Base-by-base conservation (phyloP, 2,797 vertebrate genomes). In the Rhinogobio ventralis region DNA sequence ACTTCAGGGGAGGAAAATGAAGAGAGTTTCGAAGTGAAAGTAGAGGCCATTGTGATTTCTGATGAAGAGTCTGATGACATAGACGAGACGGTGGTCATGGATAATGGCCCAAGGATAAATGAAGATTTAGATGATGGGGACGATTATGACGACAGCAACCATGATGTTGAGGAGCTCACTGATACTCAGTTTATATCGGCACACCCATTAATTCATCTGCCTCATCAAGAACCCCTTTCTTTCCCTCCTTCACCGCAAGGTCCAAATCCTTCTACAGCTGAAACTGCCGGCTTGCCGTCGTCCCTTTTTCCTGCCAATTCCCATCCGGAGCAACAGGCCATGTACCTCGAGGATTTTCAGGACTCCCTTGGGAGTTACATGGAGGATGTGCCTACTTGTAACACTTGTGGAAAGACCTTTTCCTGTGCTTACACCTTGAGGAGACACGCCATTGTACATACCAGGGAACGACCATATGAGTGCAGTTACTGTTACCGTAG, bases 401-500 rank as follows among this genome's bases (percentile, higher is more conserved):
- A 94, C 74, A 97, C 97, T 0, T 98, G 97, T 4, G 97, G 98
- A 17, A 99, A 99, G 89, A 99, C 97, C 0, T 99, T 99, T 90
- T 99, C 98, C 0, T 98, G 98, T 81, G 96, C 97, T 0, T 98
- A 99, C 90, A 98, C 97, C 0, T 92, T 99, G 4, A 92, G 97
- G 82, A 96, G 98, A 19, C 98, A 99, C 0, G 98, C 98, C 75
- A 98, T 98, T 0, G 98, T 99, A 68, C 98, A 99, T 91, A 99
- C 98, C 0, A 95, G 97, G 0, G 97, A 98, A 81, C 95, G 98
- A 0, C 98, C 98, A 0, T 98, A 97, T 0, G 97, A 98, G 90
- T 98, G 98, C 81, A 97, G 96, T 82, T 98, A 98, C 90, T 99
- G 98, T 89, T 96, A 97, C 87, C 95, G 98, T 64, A 98, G 97